Evolutionary conservation across 2,888 invertebrate species (phyloP).

Genomic region (Platycnemis pennipes): DNA sequence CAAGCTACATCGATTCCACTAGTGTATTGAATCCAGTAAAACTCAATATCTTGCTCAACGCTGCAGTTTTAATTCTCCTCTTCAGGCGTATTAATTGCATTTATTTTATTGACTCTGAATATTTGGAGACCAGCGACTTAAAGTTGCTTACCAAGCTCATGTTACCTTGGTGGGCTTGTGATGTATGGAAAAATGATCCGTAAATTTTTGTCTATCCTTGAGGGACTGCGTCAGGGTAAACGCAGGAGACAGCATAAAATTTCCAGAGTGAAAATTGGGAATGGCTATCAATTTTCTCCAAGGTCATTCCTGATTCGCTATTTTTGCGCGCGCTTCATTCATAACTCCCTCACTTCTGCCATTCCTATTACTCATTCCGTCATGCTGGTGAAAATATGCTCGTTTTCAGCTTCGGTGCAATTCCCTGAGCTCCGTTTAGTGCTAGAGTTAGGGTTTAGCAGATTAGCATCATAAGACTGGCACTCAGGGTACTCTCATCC

Average conservation of each 20-base stretch:
- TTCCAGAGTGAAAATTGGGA: not conserved
- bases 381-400: not conserved
- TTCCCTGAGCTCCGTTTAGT: not conserved
- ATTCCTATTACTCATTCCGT: not conserved
- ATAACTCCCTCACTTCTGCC: not conserved
- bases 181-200: not conserved
- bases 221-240: not conserved
- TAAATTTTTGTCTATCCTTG: not conserved
- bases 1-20: too few species aligned
- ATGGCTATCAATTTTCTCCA: not conserved
- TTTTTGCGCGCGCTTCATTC: not conserved
- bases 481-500: not conserved
- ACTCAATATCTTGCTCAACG: too few species aligned
- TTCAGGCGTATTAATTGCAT: too few species aligned
- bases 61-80: too few species aligned
- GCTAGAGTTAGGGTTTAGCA: not conserved
- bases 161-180: not conserved
- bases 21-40: too few species aligned
- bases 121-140: too few species aligned
- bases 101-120: too few species aligned
- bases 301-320: not conserved
- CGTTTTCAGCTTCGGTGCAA: not conserved
- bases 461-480: not conserved
- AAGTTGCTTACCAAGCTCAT: not conserved
- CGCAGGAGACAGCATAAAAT: not conserved